Evolutionary conservation across 2,113 vertebrate genomes (phyloP).

Genomic region (Mesocricetus auratus): DNA sequence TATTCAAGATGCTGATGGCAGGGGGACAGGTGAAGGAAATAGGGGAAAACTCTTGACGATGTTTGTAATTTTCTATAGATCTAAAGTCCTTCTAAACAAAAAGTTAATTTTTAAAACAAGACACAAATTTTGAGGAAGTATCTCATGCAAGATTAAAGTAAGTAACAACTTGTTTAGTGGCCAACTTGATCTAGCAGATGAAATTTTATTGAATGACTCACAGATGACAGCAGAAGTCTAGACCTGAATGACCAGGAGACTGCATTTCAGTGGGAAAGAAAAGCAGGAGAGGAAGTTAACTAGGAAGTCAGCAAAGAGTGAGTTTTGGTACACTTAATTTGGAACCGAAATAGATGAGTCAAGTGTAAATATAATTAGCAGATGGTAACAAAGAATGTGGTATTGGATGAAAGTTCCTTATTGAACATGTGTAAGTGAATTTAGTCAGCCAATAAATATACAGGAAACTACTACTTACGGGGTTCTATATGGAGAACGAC

Average conservation of each 20-base stretch:
- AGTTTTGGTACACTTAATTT: background rate
- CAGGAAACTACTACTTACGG: background rate
- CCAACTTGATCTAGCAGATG: background rate
- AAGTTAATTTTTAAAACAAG: background rate
- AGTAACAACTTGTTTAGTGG: background rate
- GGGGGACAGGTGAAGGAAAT: background rate
- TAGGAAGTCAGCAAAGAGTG: background rate
- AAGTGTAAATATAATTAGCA: constrained; percentile 35
- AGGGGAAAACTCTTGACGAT: background rate
- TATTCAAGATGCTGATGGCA: background rate
- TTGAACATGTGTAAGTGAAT: background rate
- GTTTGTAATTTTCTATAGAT: background rate
- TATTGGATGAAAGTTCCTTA: background rate
- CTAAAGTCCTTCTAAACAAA: constrained; percentile 16
- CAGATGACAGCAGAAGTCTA: background rate
- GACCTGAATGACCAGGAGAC: background rate
- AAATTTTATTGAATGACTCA: constrained; percentile 50
- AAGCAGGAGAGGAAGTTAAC: background rate
- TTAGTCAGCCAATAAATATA: constrained; percentile 8
- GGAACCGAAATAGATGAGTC: constrained; percentile 10
- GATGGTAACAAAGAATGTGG: constrained; percentile 12
- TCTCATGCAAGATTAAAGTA: constrained; percentile 23
- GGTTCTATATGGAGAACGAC: background rate
- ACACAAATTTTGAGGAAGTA: background rate
- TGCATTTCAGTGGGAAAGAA: background rate